Conservation (phyloP, 1,140 invertebrate species). For the Drosophila rhopaloa region DNA sequence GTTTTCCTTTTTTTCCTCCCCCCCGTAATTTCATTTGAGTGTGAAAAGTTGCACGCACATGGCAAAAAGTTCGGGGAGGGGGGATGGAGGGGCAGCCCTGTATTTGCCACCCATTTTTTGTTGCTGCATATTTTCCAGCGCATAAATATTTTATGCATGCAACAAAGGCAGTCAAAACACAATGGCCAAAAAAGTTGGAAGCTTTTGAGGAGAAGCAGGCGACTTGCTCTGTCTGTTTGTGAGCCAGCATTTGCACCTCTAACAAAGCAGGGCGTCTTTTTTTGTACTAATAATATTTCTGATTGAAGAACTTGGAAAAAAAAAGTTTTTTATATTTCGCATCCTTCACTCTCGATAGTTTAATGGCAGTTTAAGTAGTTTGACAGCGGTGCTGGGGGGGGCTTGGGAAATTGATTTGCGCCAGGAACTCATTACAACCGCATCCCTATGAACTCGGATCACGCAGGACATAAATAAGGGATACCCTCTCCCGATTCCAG, state of each 20-base stretch:
- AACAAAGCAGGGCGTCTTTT: constrained; percentile 63
- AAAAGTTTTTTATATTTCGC: constrained; percentile 23
- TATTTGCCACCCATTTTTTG: constrained; percentile 39
- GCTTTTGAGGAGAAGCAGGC: background rate
- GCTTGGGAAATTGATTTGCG: constrained; percentile 34
- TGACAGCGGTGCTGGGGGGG: constrained; percentile 38
- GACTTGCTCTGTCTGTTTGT: constrained; percentile 45
- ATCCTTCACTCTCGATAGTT: constrained; percentile 66
- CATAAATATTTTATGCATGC: constrained; percentile 82
- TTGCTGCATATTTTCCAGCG: constrained; percentile 76
- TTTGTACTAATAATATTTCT: constrained; percentile 70
- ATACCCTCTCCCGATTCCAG: constrained; percentile 32
- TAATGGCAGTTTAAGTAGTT: constrained; percentile 84
- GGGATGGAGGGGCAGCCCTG: background rate
- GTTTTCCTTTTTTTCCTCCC: constrained; percentile 47
- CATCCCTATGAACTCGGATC: constrained; percentile 44
- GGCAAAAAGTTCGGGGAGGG: constrained; percentile 7
- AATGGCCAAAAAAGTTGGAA: constrained; percentile 53
- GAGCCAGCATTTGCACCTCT: constrained; percentile 71
- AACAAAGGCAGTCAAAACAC: constrained; percentile 76
- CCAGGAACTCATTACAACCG: constrained; percentile 28
- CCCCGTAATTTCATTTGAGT: constrained; percentile 76
- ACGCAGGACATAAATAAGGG: constrained; percentile 69
- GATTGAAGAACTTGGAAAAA: constrained; percentile 25
- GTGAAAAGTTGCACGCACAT: constrained; percentile 79